A percentile compares a stretch with the other conserved stretches of the same genome.
These are phyloP conservation scores for Melanargia galathea DNA, from an alignment of 2,888 invertebrate species.

Conservation along the genomic window DNA sequence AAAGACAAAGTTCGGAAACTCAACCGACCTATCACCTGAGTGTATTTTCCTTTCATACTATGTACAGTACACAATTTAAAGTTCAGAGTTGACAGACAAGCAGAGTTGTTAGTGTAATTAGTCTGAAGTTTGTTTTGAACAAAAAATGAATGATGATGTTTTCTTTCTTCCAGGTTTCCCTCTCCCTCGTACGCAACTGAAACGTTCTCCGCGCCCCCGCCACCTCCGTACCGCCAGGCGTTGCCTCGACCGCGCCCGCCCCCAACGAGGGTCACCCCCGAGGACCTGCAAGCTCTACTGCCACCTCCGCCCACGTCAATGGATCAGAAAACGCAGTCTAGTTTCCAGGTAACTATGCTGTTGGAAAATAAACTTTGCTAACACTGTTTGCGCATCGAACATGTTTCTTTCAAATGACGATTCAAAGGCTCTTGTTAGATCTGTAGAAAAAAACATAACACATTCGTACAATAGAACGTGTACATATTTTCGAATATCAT, in stretches of 20 bases:
- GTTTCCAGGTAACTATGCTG: slow-evolving; percentile 77
- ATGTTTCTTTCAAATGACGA: background rate
- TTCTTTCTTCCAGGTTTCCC: slow-evolving; percentile 33
- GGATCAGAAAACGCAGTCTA: slow-evolving; percentile 84
- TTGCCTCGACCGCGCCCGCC: slow-evolving; percentile 46
- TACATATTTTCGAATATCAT: background rate
- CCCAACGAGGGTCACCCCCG: slow-evolving; percentile 60
- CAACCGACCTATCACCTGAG: too few species aligned
- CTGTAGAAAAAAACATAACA: background rate
- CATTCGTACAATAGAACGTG: background rate
- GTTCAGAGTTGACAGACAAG: too few species aligned
- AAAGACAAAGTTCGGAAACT: too few species aligned
- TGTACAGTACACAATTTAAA: too few species aligned
- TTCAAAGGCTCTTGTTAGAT: background rate
- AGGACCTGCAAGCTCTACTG: slow-evolving; percentile 75
- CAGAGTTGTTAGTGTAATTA: too few species aligned
- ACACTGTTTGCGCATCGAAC: background rate
- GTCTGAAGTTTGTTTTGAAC: too few species aligned
- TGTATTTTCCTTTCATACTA: too few species aligned
- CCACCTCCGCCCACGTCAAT: slow-evolving; percentile 77
- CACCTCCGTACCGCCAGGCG: slow-evolving; percentile 49
- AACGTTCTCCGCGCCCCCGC: slow-evolving; percentile 48
- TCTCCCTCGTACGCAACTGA: slow-evolving; percentile 38
- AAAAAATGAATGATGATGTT: too few species aligned
- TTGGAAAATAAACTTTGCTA: background rate